phyloP scores from a whole-genome alignment of 2,797 vertebrate genomes.

The Thaleichthys pacificus region DNA sequence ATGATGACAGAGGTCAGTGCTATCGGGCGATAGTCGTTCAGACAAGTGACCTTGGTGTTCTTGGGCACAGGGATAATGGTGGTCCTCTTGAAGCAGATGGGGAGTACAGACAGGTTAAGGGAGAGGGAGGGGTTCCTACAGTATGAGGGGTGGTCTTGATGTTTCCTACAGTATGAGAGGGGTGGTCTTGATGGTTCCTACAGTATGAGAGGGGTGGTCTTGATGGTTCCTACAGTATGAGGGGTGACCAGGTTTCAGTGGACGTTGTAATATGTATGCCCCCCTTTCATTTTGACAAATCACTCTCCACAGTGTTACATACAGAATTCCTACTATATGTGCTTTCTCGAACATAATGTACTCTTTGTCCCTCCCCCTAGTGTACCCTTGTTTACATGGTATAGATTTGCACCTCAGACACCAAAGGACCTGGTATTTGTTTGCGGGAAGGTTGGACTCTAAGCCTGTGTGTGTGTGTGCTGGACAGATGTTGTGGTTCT shows the following conservation, averaged over 20 bases:
- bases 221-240: too few relatives aligned
- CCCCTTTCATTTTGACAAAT: not conserved
- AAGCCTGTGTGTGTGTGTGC: conserved; percentile 18
- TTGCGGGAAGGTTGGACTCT: conserved; percentile 22
- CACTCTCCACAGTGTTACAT: not conserved
- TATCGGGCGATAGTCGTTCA: too few relatives aligned
- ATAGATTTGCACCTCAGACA: not conserved
- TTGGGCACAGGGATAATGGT: too few relatives aligned
- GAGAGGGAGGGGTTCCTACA: too few relatives aligned
- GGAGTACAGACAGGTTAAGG: too few relatives aligned
- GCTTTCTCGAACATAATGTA: not conserved
- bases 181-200: too few relatives aligned
- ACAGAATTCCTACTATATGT: not conserved
- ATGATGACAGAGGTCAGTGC: too few relatives aligned
- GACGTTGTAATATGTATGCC: not conserved
- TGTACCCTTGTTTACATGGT: not conserved
- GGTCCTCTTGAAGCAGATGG: too few relatives aligned
- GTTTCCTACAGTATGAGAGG: too few relatives aligned
- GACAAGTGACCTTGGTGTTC: too few relatives aligned
- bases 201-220: too few relatives aligned
- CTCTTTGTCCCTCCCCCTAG: not conserved
- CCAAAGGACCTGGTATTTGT: conserved; percentile 17
- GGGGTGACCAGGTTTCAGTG: not conserved
- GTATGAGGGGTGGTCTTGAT: too few relatives aligned
- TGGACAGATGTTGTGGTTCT: conserved; percentile 31